These are phyloP conservation scores for Xiphophorus couchianus DNA, from an alignment of 2,113 vertebrate species.

Conservation along the genomic window DNA sequence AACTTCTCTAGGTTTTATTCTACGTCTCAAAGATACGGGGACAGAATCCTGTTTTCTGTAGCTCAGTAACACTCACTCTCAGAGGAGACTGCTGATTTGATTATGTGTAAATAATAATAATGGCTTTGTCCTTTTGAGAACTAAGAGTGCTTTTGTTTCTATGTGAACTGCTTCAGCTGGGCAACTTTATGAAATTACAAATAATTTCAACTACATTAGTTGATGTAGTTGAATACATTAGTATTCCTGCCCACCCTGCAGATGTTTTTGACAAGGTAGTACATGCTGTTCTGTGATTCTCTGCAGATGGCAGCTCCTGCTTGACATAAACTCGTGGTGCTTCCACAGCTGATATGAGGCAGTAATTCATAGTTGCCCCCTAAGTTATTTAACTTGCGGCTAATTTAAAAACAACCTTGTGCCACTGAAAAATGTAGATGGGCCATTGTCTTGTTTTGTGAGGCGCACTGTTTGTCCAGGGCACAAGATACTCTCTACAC, in stretches of 20 bases:
- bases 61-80: not conserved
- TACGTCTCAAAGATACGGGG: not conserved
- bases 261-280: not conserved
- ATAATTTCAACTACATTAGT: too few relatives aligned
- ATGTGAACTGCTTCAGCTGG: not conserved
- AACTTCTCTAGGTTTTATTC: not conserved
- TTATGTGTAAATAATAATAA: not conserved
- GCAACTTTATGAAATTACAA: constrained; percentile 2
- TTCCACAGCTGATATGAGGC: not conserved
- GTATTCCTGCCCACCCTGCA: not conserved
- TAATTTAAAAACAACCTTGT: not conserved
- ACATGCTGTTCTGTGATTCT: not conserved
- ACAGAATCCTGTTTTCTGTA: not conserved
- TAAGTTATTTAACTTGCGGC: not conserved
- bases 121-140: not conserved
- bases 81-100: not conserved
- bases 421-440: too few relatives aligned
- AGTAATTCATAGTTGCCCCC: not conserved
- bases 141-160: not conserved
- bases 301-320: not conserved
- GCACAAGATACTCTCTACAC: not conserved
- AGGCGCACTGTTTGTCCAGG: not conserved
- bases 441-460: not conserved
- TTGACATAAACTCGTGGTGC: not conserved
- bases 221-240: too few relatives aligned